Percentiles rank a stretch among this genome's conserved stretches.
These are phyloP conservation scores for Poeciliopsis prolifica DNA, from an alignment of 2,113 vertebrate species.

Conservation along the genomic window DNA sequence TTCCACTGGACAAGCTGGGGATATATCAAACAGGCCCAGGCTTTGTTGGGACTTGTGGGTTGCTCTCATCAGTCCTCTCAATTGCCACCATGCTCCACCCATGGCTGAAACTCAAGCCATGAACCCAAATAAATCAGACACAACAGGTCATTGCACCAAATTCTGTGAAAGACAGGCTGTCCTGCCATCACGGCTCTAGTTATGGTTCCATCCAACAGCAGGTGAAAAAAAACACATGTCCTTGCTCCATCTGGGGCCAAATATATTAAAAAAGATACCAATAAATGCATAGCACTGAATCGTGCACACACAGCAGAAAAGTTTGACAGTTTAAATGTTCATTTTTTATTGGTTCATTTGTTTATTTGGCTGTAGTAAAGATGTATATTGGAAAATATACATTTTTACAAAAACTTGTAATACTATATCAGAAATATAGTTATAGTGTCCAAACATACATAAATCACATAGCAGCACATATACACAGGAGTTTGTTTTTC, in stretches of 20 bases:
- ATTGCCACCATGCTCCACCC: constrained; percentile 88
- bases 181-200: not conserved
- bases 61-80: constrained; percentile 88
- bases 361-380: not conserved
- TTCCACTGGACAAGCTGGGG: constrained; percentile 90
- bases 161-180: not conserved
- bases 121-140: not conserved
- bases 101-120: constrained; percentile 95
- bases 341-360: not conserved
- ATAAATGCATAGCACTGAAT: not conserved
- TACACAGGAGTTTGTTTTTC: not conserved
- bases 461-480: not conserved
- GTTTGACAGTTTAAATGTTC: not conserved
- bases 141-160: too few species aligned
- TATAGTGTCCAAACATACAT: not conserved
- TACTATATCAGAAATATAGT: not conserved
- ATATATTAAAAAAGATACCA: not conserved
- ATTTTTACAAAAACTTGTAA: not conserved
- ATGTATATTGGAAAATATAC: not conserved
- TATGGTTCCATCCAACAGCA: not conserved
- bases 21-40: constrained; percentile 82
- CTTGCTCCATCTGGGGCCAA: not conserved
- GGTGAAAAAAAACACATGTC: not conserved
- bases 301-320: not conserved
- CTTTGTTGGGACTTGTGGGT: constrained; percentile 88